Evolutionary conservation across 2,888 invertebrate genomes (phyloP).

Genomic region (Argyresthia albistria): DNA sequence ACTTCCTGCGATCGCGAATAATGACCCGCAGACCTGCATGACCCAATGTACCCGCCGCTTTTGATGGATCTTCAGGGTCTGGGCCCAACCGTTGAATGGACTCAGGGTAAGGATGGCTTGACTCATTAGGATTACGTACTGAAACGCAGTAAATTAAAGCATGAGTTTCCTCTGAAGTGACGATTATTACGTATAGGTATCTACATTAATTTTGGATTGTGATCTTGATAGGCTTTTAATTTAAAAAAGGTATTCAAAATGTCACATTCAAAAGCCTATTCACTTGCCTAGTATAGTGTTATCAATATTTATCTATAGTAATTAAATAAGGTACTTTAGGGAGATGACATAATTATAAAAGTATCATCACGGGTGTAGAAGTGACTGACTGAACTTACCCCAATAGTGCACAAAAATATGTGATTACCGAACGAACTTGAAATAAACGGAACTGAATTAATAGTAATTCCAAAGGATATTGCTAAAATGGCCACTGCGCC

Average conservation of each 20-base stretch:
- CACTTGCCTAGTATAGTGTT: too few relatives aligned
- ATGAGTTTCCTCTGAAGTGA: too few relatives aligned
- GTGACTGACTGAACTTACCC: constrained; percentile 28
- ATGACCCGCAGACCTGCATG: constrained; percentile 35
- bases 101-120: constrained; percentile 34
- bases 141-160: constrained; percentile 16
- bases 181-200: too few relatives aligned
- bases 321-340: too few relatives aligned
- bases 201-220: too few relatives aligned
- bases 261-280: too few relatives aligned
- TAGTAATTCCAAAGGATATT: constrained; percentile 15
- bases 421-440: constrained; percentile 16
- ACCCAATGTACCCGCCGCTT: constrained; percentile 29
- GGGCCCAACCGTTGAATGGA: constrained; percentile 31
- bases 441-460: not conserved
- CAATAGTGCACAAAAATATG: constrained; percentile 34
- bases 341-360: too few relatives aligned
- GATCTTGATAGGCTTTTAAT: too few relatives aligned
- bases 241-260: too few relatives aligned
- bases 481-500: constrained; percentile 26
- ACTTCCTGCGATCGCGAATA: constrained; percentile 31
- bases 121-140: constrained; percentile 43
- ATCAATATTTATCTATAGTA: too few relatives aligned
- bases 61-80: constrained; percentile 22
- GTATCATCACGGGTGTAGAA: too few relatives aligned